Evolutionary conservation across 2,888 invertebrate species (phyloP), one percentile per base, ranked within the genome.

Genomic region (Ellobium chinense): DNA sequence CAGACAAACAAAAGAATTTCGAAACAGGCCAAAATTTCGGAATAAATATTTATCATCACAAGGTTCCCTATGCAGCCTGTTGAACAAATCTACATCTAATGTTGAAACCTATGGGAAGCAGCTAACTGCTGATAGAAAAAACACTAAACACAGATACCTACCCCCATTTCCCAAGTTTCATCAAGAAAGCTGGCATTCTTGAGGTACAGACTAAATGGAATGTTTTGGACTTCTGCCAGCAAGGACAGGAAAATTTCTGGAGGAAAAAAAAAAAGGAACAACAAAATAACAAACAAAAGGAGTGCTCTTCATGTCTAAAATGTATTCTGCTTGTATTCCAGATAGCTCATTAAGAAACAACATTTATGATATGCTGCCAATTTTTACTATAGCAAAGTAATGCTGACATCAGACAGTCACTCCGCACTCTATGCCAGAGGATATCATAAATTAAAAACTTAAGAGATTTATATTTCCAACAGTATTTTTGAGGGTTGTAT

Each of bases 181-280:
- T 95, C 95, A 83, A 95, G 91, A 89, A 95, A 95, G 80, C 94
- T 94, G 2, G 94, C 92, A 91, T 95, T 95, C 86, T 91, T 90
- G 12, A 91, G 79, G 66, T 90, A 87, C 39, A 92, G 83, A 56
- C 88, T 85, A 80, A 92, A 92, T 54, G 88, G 87, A 24, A 92
- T 89, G 81, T 90, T 89, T 68, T 90, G 87, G 18, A 91, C 82
- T 83, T 92, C 91, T 81, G 88, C 88, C 65, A 92, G 83, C 14
- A 91, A 84, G 1, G 92, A 92, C 84, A 89, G 83, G 31, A 92
- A 84, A 63, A 92, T 92, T 87, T 92, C 92, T 92, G 87, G 29
- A 89, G 87, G 21, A 70, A 18, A 78, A 69, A 63, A 78, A 46
- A 36, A 58, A 14, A 39, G 7, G 3, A 18, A 54, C 7, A 34